Evolutionary conservation across 2,888 invertebrate genomes (phyloP).

Genomic region (Drosophila koepferae): DNA sequence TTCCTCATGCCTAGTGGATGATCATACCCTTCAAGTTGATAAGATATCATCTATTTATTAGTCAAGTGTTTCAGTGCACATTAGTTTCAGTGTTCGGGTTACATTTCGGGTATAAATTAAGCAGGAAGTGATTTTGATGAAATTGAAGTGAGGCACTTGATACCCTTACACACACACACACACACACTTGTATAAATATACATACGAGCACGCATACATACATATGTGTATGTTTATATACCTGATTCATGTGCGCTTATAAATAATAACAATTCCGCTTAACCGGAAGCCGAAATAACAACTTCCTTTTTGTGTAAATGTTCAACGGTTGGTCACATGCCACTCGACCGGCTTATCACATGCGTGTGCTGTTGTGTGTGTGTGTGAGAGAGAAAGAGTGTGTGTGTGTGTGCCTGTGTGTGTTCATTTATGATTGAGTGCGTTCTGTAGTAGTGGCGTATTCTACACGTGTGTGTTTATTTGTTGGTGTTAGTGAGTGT

Average conservation of each 20-base stretch:
- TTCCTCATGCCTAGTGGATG: not conserved
- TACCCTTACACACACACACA: not conserved
- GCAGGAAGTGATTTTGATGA: constrained; percentile 33
- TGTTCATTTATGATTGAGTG: constrained; percentile 75
- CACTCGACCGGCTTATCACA: constrained; percentile 45
- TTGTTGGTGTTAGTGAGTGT: not conserved
- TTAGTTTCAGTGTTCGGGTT: not conserved
- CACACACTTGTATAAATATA: not conserved
- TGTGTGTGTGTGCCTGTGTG: constrained; percentile 35
- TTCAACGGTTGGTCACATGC: constrained; percentile 74
- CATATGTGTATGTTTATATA: constrained; percentile 3
- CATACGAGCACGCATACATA: not conserved
- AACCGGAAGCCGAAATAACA: constrained; percentile 81
- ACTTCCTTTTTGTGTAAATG: constrained; percentile 76
- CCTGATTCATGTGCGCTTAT: constrained; percentile 55
- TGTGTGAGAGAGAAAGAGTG: too few relatives aligned
- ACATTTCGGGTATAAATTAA: constrained; percentile 11
- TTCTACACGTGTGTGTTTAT: constrained; percentile 1
- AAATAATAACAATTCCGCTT: constrained; percentile 78
- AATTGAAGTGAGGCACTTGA: constrained; percentile 28
- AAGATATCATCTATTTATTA: not conserved
- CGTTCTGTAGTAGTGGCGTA: constrained; percentile 42
- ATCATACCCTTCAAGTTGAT: not conserved
- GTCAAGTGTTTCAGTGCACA: not conserved
- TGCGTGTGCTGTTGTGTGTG: constrained; percentile 21